phyloP scores from a whole-genome alignment of 2,113 vertebrate genomes.

The Podarcis cretensis region DNA sequence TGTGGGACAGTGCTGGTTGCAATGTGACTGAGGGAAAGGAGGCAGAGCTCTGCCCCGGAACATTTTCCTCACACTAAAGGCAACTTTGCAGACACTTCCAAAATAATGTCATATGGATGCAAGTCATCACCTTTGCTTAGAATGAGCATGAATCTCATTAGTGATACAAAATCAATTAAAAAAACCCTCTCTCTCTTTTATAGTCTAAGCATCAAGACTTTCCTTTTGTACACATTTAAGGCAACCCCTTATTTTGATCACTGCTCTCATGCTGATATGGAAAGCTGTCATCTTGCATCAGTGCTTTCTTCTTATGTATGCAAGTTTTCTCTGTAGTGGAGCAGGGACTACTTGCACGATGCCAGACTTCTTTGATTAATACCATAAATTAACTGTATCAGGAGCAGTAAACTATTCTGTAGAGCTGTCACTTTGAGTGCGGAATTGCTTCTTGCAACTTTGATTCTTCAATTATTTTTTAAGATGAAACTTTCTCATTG shows the following conservation, averaged over 20 bases:
- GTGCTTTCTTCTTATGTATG: background rate
- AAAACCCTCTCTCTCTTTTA: background rate
- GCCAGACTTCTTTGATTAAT: background rate
- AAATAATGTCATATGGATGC: no score
- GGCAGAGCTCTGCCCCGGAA: no score
- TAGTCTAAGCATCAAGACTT: background rate
- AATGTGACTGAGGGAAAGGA: no score
- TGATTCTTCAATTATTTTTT: slow-evolving; percentile 29
- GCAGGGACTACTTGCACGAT: background rate
- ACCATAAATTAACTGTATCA: background rate
- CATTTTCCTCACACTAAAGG: no score
- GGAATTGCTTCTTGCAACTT: background rate
- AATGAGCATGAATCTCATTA: background rate
- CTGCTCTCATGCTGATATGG: background rate
- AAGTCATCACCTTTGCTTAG: no score
- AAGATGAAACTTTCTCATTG: background rate
- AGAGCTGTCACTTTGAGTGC: background rate
- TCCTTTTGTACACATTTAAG: background rate
- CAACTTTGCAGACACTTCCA: no score
- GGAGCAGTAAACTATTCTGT: background rate
- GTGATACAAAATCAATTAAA: background rate
- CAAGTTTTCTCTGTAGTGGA: background rate
- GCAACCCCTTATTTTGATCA: background rate
- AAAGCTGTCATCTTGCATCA: background rate
- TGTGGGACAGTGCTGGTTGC: no score